Evolutionary conservation across 2,797 vertebrate genomes (phyloP), one percentile per base, ranked within the genome.

Genomic region (Parambassis ranga): DNA sequence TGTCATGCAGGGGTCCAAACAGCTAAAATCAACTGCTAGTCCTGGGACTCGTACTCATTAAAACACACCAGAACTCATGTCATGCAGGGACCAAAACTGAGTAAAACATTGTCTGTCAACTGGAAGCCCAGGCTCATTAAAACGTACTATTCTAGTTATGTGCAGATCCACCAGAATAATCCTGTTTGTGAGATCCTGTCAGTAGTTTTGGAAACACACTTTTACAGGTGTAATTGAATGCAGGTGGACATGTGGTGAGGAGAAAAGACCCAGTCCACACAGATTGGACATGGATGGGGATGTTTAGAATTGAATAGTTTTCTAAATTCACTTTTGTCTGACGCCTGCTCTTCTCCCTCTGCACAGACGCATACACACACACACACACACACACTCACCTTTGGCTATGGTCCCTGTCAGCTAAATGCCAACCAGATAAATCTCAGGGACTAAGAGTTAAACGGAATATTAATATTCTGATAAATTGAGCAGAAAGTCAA

Each of bases 391-490:
- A 56, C 9, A 15, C 52, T 66, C 65, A 83, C 78, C 73, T 78
- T 28, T 63, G 58, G 58, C 72, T 71, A 44, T 60, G 35, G 37
- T 56, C 13, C 48, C 47, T 55, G 64, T 76, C 72, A 69, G 73
- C 70, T 67, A 85, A 89, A 88, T 83, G 81, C 66, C 83, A 86
- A 59, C 39, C 36, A 65, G 77, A 89, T 85, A 80, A 85, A 86
- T 88, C 52, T 80, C 62, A 71, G 79, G 67, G 72, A 80, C 65
- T 33, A 64, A 49, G 63, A 72, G 76, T 77, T 84, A 73, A 89
- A 78, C 61, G 68, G 61, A 75, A 71, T 75, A 76, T 87, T 83
- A 82, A 87, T 72, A 82, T 84, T 81, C 75, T 70, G 73, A 81
- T 83, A 86, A 85, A 84, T 77, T 3, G 53, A 79, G 75, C 78